Conservation (phyloP, 2,113 vertebrate species). For the Rhinoderma darwinii region DNA sequence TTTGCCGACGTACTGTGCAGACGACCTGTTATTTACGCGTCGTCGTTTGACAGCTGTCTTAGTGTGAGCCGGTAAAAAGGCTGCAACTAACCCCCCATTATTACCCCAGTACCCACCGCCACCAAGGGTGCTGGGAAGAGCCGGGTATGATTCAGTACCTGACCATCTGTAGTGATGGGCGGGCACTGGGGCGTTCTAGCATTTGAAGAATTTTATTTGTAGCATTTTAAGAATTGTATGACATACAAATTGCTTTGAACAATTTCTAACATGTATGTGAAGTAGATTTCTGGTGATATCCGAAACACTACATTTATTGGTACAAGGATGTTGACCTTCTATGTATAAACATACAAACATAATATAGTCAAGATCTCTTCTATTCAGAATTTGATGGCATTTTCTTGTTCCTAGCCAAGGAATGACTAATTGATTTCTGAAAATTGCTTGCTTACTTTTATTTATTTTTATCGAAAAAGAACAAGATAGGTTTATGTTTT, state of each 20-base stretch:
- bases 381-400: background rate
- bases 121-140: no score
- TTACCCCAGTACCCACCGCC: no score
- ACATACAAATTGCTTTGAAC: background rate
- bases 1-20: no score
- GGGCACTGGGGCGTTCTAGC: no score
- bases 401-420: background rate
- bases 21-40: no score
- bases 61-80: no score
- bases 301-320: background rate
- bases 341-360: background rate
- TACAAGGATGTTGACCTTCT: slow-evolving; percentile 38
- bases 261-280: background rate
- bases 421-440: slow-evolving; percentile 10
- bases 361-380: background rate
- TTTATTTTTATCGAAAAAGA: background rate
- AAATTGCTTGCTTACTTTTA: background rate
- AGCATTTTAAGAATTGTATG: background rate
- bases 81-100: no score
- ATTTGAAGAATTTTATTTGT: no score
- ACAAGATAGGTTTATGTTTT: no score
- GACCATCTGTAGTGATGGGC: no score
- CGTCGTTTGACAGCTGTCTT: no score
- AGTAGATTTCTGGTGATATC: background rate
- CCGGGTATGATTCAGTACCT: no score